phyloP scores from a whole-genome alignment of 2,797 vertebrate species.

The Gymnodraco acuticeps region DNA sequence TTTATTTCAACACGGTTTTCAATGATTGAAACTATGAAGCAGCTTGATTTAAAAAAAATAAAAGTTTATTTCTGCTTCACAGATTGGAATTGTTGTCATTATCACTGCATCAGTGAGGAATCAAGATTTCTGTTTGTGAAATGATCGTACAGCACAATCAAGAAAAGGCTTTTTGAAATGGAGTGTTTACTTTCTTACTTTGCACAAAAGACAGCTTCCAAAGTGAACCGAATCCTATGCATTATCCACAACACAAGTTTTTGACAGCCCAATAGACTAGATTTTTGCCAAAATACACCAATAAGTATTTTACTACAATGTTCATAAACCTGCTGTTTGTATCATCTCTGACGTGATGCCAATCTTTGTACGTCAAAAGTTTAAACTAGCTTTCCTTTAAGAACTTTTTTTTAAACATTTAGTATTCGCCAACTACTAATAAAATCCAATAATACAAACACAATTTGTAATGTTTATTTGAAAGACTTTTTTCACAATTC shows the following conservation, averaged over 20 bases:
- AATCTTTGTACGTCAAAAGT: constrained; percentile 31
- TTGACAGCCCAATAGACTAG: neutral
- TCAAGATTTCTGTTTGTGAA: constrained; percentile 38
- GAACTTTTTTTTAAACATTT: constrained; percentile 37
- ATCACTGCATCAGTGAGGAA: constrained; percentile 74
- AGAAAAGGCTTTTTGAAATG: constrained; percentile 1
- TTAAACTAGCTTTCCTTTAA: constrained; percentile 46
- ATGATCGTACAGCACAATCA: constrained; percentile 30
- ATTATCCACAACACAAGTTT: neutral
- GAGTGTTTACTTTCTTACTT: constrained; percentile 20
- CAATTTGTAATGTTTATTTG: constrained; percentile 5
- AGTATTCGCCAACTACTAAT: constrained; percentile 48
- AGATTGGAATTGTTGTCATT: constrained; percentile 43
- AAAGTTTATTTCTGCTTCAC: constrained; percentile 35
- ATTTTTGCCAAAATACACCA: constrained; percentile 47
- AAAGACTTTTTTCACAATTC: neutral
- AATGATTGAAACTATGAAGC: constrained; percentile 27
- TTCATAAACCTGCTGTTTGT: constrained; percentile 9
- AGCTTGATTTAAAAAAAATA: constrained; percentile 26
- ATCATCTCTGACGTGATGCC: constrained; percentile 29
- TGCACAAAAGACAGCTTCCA: constrained; percentile 27
- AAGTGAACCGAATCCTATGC: constrained; percentile 26
- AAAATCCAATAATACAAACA: constrained; percentile 42
- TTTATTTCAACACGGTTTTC: constrained; percentile 4
- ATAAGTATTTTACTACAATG: constrained; percentile 36